Evolutionary conservation across 37 sponge, comb jelly and placozoan species (phyloP).

Genomic region (Spongilla lacustris): DNA sequence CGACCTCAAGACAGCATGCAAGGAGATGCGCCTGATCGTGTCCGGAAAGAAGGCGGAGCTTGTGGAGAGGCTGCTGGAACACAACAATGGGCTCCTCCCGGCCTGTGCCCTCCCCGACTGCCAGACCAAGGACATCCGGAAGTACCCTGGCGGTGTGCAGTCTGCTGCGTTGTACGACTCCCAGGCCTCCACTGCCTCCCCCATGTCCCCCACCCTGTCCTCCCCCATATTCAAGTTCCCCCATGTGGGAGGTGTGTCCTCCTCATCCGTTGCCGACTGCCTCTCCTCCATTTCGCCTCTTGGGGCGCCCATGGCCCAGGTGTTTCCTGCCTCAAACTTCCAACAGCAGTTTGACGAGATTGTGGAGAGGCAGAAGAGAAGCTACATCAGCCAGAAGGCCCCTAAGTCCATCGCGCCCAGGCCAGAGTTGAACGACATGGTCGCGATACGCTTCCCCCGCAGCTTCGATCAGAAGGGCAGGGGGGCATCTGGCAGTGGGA

Average conservation of each 20-base stretch:
- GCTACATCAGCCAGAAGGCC: slow-evolving; percentile 51
- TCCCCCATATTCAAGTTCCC: slow-evolving; percentile 64
- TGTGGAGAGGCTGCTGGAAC: slow-evolving; percentile 76
- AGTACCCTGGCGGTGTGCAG: background rate
- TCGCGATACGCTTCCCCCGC: slow-evolving; percentile 41
- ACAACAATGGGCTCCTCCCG: slow-evolving; percentile 73
- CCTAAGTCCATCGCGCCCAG: slow-evolving; percentile 45
- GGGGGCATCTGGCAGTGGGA: background rate
- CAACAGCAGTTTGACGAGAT: slow-evolving; percentile 56
- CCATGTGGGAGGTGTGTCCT: no score
- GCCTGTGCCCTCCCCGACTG: slow-evolving; percentile 48
- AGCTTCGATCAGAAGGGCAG: background rate
- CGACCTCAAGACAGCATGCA: slow-evolving; percentile 70
- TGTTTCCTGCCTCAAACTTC: slow-evolving; percentile 34
- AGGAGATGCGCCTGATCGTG: slow-evolving; percentile 78
- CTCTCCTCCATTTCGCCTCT: slow-evolving; percentile 6
- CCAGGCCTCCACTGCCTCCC: slow-evolving; percentile 8
- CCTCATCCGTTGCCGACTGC: background rate
- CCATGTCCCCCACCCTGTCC: slow-evolving; percentile 36
- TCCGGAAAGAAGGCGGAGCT: slow-evolving; percentile 91
- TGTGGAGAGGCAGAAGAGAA: slow-evolving; percentile 46
- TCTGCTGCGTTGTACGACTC: background rate
- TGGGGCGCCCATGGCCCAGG: slow-evolving; percentile 8
- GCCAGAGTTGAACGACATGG: slow-evolving; percentile 46
- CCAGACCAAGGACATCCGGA: slow-evolving; percentile 11